A percentile compares a stretch with the other conserved stretches of the same genome.
These are phyloP conservation scores for Oppia nitens DNA, from an alignment of 1,140 invertebrate genomes.

Conservation along the genomic window DNA sequence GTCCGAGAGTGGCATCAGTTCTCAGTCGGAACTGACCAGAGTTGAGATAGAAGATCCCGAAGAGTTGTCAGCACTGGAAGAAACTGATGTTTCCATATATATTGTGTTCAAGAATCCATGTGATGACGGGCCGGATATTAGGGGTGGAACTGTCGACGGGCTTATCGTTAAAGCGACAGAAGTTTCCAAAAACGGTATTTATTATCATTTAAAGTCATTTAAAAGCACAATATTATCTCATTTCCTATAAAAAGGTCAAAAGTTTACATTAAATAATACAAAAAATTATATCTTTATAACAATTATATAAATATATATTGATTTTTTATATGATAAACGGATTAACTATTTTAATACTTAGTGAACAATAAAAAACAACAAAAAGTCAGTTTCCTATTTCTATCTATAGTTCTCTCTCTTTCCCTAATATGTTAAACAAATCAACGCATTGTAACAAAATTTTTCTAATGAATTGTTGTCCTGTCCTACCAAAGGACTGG, in stretches of 20 bases:
- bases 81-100: conserved; percentile 58
- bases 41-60: neutral
- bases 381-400: too few relatives aligned
- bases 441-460: too few relatives aligned
- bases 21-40: neutral
- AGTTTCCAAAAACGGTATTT: conserved; percentile 60
- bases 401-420: too few relatives aligned
- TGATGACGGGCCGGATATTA: conserved; percentile 51
- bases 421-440: too few relatives aligned
- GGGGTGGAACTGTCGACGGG: conserved; percentile 75
- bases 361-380: too few relatives aligned
- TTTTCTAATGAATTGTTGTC: too few relatives aligned
- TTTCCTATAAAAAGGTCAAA: neutral
- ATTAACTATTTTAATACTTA: too few relatives aligned
- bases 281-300: too few relatives aligned
- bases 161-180: conserved; percentile 83
- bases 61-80: conserved; percentile 37
- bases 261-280: neutral
- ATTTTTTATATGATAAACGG: too few relatives aligned
- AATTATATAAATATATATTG: too few relatives aligned
- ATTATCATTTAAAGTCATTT: neutral
- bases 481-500: too few relatives aligned
- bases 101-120: conserved; percentile 54
- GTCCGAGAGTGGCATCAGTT: conserved; percentile 21
- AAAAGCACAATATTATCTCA: neutral